These are phyloP conservation scores for Tromatobia lineatoria DNA, from an alignment of 2,888 invertebrate species.

Conservation along the genomic window DNA sequence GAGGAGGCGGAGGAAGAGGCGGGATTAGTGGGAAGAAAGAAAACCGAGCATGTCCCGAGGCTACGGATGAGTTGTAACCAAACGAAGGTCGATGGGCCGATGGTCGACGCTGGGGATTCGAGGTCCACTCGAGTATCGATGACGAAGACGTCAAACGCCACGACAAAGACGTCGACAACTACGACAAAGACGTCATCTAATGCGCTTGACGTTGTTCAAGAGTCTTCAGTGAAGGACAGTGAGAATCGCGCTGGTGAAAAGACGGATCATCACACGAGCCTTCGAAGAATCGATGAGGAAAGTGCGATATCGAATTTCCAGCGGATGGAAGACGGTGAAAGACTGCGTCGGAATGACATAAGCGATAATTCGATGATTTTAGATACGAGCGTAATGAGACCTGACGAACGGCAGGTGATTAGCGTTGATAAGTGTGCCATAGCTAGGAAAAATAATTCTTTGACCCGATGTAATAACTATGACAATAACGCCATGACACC, in stretches of 20 bases:
- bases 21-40: slow-evolving; percentile 25
- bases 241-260: slow-evolving; percentile 65
- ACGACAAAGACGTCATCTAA: background rate
- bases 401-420: slow-evolving; percentile 59
- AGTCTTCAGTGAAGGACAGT: slow-evolving; percentile 42
- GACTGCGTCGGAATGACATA: slow-evolving; percentile 20
- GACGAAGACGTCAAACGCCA: slow-evolving; percentile 6
- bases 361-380: slow-evolving; percentile 37
- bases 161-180: slow-evolving; percentile 33
- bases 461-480: slow-evolving; percentile 79
- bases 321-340: slow-evolving; percentile 18
- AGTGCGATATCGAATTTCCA: slow-evolving; percentile 39
- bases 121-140: background rate
- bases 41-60: slow-evolving; percentile 38
- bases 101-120: slow-evolving; percentile 34
- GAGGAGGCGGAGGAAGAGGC: slow-evolving; percentile 1
- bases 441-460: slow-evolving; percentile 73
- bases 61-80: slow-evolving; percentile 52
- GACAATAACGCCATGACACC: slow-evolving; percentile 83
- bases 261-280: slow-evolving; percentile 68
- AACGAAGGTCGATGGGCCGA: slow-evolving; percentile 62
- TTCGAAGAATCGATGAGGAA: slow-evolving; percentile 41
- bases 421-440: slow-evolving; percentile 82
- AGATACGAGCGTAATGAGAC: slow-evolving; percentile 16
- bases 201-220: slow-evolving; percentile 19